Evolutionary conservation across 2,888 invertebrate species (phyloP).

Genomic region (Acleris sparsana): DNA sequence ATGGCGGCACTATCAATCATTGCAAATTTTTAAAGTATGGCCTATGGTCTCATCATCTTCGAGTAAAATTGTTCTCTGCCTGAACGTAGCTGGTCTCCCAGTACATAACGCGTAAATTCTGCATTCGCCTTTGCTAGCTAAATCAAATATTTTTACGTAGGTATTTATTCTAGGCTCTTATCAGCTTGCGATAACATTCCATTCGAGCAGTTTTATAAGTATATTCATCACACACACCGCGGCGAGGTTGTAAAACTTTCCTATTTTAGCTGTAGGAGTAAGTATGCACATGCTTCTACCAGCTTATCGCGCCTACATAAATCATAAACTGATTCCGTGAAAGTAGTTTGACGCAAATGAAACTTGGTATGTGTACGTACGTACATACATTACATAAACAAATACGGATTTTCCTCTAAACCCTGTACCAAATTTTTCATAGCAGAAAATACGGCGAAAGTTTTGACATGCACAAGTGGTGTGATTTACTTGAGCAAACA

Average conservation of each 20-base stretch:
- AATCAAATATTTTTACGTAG: conserved; percentile 1
- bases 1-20: no score
- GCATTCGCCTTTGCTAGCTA: background rate
- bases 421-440: no score
- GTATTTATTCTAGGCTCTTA: conserved; percentile 16
- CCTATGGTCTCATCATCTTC: no score
- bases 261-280: background rate
- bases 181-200: conserved; percentile 25
- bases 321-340: conserved; percentile 24
- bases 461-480: no score
- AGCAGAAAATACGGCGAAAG: no score
- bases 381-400: background rate
- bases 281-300: background rate
- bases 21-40: no score
- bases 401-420: background rate
- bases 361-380: background rate
- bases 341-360: conserved; percentile 23
- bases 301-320: conserved; percentile 23
- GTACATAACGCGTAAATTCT: background rate
- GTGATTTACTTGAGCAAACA: no score
- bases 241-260: conserved; percentile 8
- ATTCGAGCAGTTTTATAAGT: conserved; percentile 2
- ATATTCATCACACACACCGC: conserved; percentile 5
- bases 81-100: no score
- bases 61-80: no score